These are phyloP conservation scores for Hormiphora californensis DNA, from an alignment of 37 sponge, comb jelly and placozoan genomes.

Conservation along the genomic window DNA sequence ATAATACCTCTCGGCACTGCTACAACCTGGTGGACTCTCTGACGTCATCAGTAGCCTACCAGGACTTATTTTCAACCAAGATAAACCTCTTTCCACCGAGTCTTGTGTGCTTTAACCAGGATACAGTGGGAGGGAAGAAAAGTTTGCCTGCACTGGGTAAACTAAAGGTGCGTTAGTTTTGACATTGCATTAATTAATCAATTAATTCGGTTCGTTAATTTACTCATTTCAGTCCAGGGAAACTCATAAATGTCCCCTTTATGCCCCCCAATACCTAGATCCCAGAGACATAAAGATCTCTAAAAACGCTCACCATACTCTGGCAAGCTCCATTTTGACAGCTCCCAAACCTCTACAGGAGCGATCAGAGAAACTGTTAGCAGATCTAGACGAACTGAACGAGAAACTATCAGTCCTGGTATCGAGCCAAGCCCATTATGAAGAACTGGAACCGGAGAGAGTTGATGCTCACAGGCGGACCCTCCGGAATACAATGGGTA, in stretches of 20 bases:
- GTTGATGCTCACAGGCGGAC: slow-evolving; percentile 7
- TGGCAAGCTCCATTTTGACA: no score
- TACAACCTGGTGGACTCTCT: slow-evolving; percentile 16
- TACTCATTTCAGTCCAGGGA: no score
- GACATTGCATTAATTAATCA: background rate
- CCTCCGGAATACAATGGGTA: background rate
- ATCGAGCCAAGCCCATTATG: background rate
- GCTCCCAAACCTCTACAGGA: no score
- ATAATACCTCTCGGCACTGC: background rate
- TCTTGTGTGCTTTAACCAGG: slow-evolving; percentile 29
- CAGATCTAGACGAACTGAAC: slow-evolving; percentile 1
- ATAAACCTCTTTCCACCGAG: slow-evolving; percentile 19
- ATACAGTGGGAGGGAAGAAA: background rate
- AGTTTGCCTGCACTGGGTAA: background rate
- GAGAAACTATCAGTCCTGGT: background rate
- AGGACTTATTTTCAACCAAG: background rate
- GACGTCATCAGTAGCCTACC: background rate
- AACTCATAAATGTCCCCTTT: no score
- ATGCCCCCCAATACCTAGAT: no score
- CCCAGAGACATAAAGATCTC: no score
- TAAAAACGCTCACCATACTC: no score
- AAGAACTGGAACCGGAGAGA: slow-evolving; percentile 28
- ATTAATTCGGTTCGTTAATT: background rate
- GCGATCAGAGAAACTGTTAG: slow-evolving; percentile 1
- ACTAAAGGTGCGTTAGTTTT: background rate